Evolutionary conservation across 2,888 invertebrate genomes (phyloP).

Genomic region (Netelia inedita): DNA sequence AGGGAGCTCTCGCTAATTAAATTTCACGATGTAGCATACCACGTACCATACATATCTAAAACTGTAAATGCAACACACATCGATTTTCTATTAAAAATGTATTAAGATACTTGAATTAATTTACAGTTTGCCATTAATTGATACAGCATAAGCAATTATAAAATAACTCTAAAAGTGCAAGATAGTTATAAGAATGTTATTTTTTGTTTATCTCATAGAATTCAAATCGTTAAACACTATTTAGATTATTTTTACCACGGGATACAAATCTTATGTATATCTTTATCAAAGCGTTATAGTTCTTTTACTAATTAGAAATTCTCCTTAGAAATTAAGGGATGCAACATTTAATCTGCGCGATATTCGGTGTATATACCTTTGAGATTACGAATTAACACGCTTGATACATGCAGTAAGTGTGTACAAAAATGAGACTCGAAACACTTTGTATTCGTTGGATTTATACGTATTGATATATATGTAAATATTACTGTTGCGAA

Average conservation of each 20-base stretch:
- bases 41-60: neutral
- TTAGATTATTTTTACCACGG: neutral
- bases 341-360: constrained; percentile 38
- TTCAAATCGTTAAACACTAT: no score
- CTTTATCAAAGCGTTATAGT: neutral
- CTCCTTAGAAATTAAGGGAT: constrained; percentile 2
- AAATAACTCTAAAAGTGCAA: neutral
- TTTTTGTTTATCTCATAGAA: no score
- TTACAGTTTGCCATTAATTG: neutral
- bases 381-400: constrained; percentile 13
- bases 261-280: neutral
- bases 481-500: constrained; percentile 24
- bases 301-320: neutral
- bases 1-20: constrained; percentile 43
- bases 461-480: constrained; percentile 4
- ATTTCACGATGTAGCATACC: constrained; percentile 36
- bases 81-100: neutral
- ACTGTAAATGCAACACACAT: neutral
- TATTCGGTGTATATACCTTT: neutral
- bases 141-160: neutral
- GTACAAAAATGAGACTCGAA: constrained; percentile 19
- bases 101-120: constrained; percentile 7
- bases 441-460: neutral
- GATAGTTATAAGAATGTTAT: no score
- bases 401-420: constrained; percentile 34